A percentile compares a stretch with the other conserved stretches of the same genome.
These are phyloP conservation scores for Dallia pectoralis DNA, from an alignment of 2,797 vertebrate genomes.

Conservation along the genomic window DNA sequence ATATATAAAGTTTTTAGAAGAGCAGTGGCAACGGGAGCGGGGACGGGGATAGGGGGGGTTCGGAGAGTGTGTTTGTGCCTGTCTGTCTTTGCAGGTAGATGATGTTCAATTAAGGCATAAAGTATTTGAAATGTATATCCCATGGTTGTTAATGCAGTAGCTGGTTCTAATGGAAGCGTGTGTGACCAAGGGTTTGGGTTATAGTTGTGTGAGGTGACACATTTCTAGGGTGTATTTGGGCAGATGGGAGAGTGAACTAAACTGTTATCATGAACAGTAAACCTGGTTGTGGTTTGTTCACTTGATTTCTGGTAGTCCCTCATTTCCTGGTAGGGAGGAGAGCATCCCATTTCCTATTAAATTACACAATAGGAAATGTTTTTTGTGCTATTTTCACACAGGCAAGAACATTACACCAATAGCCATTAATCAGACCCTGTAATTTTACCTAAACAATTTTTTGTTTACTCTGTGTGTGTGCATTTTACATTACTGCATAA, in stretches of 20 bases:
- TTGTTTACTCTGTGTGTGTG: not conserved
- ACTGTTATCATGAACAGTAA: conserved; percentile 28
- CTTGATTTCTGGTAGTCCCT: conserved; percentile 5
- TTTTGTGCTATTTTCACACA: not conserved
- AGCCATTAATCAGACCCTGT: not conserved
- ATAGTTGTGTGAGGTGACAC: conserved; percentile 16
- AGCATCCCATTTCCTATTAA: not conserved
- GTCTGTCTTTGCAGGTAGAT: conserved; percentile 59
- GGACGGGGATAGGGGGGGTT: conserved; percentile 44
- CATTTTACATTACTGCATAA: too few species aligned
- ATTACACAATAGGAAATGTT: too few species aligned
- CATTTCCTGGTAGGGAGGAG: conserved; percentile 2
- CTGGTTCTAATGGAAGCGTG: conserved; percentile 48
- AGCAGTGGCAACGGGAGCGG: conserved; percentile 46
- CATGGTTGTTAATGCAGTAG: conserved; percentile 63
- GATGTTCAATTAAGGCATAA: conserved; percentile 52
- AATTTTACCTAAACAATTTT: not conserved
- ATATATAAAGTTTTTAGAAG: conserved; percentile 61
- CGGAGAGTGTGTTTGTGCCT: conserved; percentile 11
- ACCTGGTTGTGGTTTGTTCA: conserved; percentile 26
- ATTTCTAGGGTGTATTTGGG: conserved; percentile 24
- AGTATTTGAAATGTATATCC: conserved; percentile 57
- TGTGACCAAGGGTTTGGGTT: too few species aligned
- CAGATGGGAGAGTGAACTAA: conserved; percentile 31
- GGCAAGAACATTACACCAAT: not conserved